Percentiles rank a stretch among this genome's conserved stretches.
Evolutionary conservation across 2,888 invertebrate genomes (phyloP).

Genomic region (Epistrophe eligans): DNA sequence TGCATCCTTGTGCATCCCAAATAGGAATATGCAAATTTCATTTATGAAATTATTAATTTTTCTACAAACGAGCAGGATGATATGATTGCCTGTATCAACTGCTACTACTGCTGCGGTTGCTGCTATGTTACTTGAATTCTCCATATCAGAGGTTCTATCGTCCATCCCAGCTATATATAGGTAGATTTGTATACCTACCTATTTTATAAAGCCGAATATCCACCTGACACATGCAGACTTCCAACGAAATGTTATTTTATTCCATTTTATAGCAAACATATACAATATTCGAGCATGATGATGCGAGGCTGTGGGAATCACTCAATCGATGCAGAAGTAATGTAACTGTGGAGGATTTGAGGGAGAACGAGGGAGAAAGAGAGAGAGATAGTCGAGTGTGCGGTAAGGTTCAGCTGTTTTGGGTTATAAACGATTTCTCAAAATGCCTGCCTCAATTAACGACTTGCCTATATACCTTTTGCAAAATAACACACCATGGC

Average conservation of each 20-base stretch:
- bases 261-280: slow-evolving; percentile 50
- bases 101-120: neutral
- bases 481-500: slow-evolving; percentile 38
- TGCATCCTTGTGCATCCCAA: slow-evolving; percentile 13
- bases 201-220: slow-evolving; percentile 37
- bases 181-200: neutral
- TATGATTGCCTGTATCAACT: slow-evolving; percentile 32
- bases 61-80: slow-evolving; percentile 42
- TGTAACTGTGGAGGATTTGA: slow-evolving; percentile 48
- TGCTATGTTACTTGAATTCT: neutral
- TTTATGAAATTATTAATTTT: slow-evolving; percentile 69
- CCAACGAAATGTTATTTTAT: slow-evolving; percentile 72
- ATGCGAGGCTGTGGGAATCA: slow-evolving; percentile 53
- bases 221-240: slow-evolving; percentile 72
- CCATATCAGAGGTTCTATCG: slow-evolving; percentile 13
- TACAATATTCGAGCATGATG: slow-evolving; percentile 15
- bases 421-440: slow-evolving; percentile 71
- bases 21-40: slow-evolving; percentile 68
- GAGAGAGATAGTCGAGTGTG: slow-evolving; percentile 4
- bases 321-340: slow-evolving; percentile 74
- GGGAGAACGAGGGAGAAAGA: neutral
- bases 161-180: neutral
- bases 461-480: slow-evolving; percentile 61
- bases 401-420: slow-evolving; percentile 1
- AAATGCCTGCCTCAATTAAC: slow-evolving; percentile 73